phyloP scores from a whole-genome alignment of 2,797 vertebrate genomes.

The Tadarida brasiliensis region DNA sequence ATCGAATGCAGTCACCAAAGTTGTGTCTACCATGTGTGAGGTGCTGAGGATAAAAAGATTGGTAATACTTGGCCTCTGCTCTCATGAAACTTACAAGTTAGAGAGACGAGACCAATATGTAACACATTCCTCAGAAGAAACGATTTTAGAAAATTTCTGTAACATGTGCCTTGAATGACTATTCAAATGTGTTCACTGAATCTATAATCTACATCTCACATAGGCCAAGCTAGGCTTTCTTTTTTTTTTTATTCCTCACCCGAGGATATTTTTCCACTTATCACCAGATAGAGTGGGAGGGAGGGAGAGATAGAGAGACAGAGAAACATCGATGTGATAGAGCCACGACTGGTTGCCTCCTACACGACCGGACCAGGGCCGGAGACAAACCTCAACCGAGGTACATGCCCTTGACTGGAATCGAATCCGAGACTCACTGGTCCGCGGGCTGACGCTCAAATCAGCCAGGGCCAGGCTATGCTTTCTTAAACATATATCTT shows the following conservation, averaged over 20 bases:
- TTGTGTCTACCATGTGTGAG: not conserved
- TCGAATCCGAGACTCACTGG: too few relatives aligned
- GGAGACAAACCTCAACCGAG: too few relatives aligned
- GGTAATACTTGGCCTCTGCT: not conserved
- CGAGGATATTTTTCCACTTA: too few relatives aligned
- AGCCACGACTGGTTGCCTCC: too few relatives aligned
- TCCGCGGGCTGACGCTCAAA: too few relatives aligned
- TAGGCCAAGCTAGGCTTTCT: not conserved
- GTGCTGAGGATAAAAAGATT: not conserved
- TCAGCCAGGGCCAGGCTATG: not conserved
- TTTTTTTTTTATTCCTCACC: not conserved
- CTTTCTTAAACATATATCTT: not conserved
- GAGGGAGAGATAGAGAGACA: too few relatives aligned
- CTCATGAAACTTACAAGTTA: not conserved
- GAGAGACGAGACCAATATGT: not conserved
- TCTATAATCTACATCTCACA: not conserved
- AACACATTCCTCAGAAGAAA: conserved; percentile 6
- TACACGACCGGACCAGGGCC: too few relatives aligned
- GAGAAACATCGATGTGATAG: too few relatives aligned
- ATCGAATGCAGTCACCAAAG: not conserved
- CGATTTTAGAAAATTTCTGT: not conserved
- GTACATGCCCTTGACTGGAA: too few relatives aligned
- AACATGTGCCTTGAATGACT: not conserved
- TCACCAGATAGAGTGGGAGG: too few relatives aligned
- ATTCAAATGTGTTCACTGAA: not conserved